phyloP scores from a whole-genome alignment of 2,797 vertebrate genomes.

The Pempheris klunzingeri region DNA sequence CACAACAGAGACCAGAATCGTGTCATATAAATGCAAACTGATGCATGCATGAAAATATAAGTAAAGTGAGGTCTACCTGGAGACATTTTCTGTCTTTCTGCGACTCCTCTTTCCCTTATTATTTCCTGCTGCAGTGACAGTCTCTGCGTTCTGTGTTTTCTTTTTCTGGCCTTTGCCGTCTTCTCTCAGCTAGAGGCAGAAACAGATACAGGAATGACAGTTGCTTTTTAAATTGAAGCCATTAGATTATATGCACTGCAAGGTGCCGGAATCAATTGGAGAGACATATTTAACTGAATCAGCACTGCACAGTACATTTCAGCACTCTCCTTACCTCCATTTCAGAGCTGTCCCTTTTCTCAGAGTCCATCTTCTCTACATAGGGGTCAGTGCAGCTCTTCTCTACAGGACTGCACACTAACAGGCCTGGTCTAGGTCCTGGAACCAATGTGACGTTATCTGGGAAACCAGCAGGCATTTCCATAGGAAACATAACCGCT shows the following conservation, averaged over 20 bases:
- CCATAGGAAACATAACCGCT: constrained; percentile 97
- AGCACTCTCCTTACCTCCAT: constrained; percentile 74
- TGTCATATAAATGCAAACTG: background rate
- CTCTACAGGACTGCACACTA: constrained; percentile 84
- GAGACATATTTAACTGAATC: background rate
- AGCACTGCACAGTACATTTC: background rate
- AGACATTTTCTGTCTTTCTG: constrained; percentile 83
- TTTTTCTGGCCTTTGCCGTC: constrained; percentile 85
- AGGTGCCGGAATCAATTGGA: background rate
- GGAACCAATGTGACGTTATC: constrained; percentile 85
- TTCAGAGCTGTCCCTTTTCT: constrained; percentile 73
- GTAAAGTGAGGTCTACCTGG: constrained; percentile 70
- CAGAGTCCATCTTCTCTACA: constrained; percentile 64
- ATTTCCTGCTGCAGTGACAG: constrained; percentile 80
- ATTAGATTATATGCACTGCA: background rate
- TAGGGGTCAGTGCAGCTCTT: constrained; percentile 82
- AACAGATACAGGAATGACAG: background rate
- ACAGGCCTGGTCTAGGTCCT: constrained; percentile 84
- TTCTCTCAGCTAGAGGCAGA: constrained; percentile 69
- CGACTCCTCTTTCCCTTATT: constrained; percentile 94
- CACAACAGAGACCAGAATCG: background rate
- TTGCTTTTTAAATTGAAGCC: background rate
- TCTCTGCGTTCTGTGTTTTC: constrained; percentile 87
- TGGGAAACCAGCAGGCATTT: constrained; percentile 91
- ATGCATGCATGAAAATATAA: background rate